Base-by-base conservation (phyloP, 2,113 vertebrate species). In the Oncorhynchus nerka region DNA sequence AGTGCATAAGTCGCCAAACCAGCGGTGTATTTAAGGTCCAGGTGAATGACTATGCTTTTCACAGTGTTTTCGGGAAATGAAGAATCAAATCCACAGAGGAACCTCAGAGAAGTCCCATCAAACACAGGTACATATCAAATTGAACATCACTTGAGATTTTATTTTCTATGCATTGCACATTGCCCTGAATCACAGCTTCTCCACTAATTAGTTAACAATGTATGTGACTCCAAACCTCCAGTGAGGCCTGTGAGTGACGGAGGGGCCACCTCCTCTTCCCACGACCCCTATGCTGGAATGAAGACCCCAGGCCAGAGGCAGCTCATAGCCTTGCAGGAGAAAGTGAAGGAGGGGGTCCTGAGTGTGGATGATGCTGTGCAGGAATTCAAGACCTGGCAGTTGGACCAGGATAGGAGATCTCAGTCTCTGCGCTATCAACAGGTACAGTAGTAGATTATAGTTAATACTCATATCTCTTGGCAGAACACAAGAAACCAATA, bases 281-380 rank as follows among this genome's bases (percentile, higher is more conserved):
- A 97, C 1, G 97, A 99, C 77, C 95, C 95, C 0, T 99, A 96
- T 34, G 97, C 93, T 65, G 97, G 97, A 57, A 97, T 99, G 97
- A 98, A 97, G 90, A 99, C 97, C 0, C 97, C 97, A 0, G 98
- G 98, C 15, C 98, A 99, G 86, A 93, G 95, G 30, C 97, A 99
- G 89, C 95, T 99, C 39, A 97, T 99, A 24, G 96, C 95, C 0
- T 92, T 99, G 68, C 98, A 99, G 90, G 97, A 99, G 82, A 95
- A 95, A 83, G 98, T 99, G 75, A 99, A 99, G 90, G 91, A 96
- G 67, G 95, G 95, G 15, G 94, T 95, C 0, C 94, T 99, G 28
- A 95, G 90, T 0, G 97, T 99, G 64, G 96, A 99, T 0, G 97
- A 99, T 83, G 98, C 98, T 0, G 95, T 99, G 28, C 94, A 95